Percentiles rank a stretch among this genome's conserved stretches.
These are phyloP conservation scores for Sisor rabdophorus DNA, from an alignment of 2,113 vertebrate genomes.

Conservation along the genomic window DNA sequence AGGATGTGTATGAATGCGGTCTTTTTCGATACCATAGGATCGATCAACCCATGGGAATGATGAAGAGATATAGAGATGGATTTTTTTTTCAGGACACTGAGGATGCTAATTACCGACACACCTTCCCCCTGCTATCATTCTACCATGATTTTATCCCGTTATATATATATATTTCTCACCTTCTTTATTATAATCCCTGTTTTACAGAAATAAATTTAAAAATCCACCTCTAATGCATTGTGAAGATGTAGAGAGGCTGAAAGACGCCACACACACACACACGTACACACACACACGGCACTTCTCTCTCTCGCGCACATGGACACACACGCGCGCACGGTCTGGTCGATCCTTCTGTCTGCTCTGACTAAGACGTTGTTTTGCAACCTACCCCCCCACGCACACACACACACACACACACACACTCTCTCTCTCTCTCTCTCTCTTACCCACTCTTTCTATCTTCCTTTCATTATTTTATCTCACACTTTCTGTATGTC, in stretches of 20 bases:
- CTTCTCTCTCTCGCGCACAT: not conserved
- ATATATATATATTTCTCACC: not conserved
- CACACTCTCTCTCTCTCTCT: not conserved
- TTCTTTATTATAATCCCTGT: not conserved
- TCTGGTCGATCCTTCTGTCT: not conserved
- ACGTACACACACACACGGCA: too few relatives aligned
- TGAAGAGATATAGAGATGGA: conserved; percentile 15
- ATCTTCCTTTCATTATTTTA: not conserved
- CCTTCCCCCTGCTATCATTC: not conserved
- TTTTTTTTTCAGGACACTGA: conserved; percentile 2
- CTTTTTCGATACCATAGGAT: conserved; percentile 16
- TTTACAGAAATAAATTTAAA: not conserved
- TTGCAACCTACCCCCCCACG: not conserved
- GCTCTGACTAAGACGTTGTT: not conserved
- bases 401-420: too few relatives aligned
- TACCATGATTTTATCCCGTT: conserved; percentile 1
- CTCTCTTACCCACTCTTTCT: conserved; percentile 9
- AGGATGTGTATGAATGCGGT: not conserved
- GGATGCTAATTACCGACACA: not conserved
- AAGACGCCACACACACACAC: not conserved
- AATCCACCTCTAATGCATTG: conserved; percentile 10
- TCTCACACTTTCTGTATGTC: not conserved
- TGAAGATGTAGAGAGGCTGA: conserved; percentile 14
- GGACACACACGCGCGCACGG: not conserved
- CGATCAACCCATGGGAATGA: conserved; percentile 5